These are phyloP conservation scores for Blastomussa wellsi DNA, from an alignment of 92 coral and sea anemone species.

Conservation along the genomic window DNA sequence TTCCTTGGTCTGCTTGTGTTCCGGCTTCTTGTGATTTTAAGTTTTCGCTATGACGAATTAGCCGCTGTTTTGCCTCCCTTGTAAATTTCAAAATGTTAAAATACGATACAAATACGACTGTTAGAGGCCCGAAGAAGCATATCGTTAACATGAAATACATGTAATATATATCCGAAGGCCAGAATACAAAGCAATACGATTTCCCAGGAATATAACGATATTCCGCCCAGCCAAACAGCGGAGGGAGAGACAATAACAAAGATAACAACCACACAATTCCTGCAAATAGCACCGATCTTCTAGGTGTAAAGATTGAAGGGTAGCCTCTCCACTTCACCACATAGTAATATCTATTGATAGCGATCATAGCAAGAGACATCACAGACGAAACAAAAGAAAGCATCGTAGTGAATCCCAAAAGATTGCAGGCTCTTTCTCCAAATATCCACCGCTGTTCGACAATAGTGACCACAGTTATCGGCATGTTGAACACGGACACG, in stretches of 20 bases:
- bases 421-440: constrained; percentile 62
- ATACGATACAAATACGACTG: constrained; percentile 69
- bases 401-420: constrained; percentile 75
- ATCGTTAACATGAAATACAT: constrained; percentile 78
- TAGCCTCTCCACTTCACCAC: constrained; percentile 84
- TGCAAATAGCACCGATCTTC: constrained; percentile 38
- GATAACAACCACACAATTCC: constrained; percentile 70
- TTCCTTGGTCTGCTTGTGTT: background rate
- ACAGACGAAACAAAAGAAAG: constrained; percentile 88
- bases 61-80: constrained; percentile 19
- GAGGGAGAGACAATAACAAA: constrained; percentile 62
- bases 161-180: constrained; percentile 75
- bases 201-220: constrained; percentile 74
- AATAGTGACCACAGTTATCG: constrained; percentile 75
- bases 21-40: background rate
- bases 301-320: constrained; percentile 50
- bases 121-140: constrained; percentile 82
- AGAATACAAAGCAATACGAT: constrained; percentile 83
- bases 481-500: constrained; percentile 85
- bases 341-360: constrained; percentile 78
- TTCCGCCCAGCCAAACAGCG: constrained; percentile 87
- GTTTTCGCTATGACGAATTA: background rate
- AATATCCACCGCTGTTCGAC: constrained; percentile 65
- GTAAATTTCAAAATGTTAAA: constrained; percentile 70
- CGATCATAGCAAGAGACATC: constrained; percentile 80